These are phyloP conservation scores for Synchiropus splendidus DNA, from an alignment of 2,113 vertebrate genomes.

Conservation along the genomic window DNA sequence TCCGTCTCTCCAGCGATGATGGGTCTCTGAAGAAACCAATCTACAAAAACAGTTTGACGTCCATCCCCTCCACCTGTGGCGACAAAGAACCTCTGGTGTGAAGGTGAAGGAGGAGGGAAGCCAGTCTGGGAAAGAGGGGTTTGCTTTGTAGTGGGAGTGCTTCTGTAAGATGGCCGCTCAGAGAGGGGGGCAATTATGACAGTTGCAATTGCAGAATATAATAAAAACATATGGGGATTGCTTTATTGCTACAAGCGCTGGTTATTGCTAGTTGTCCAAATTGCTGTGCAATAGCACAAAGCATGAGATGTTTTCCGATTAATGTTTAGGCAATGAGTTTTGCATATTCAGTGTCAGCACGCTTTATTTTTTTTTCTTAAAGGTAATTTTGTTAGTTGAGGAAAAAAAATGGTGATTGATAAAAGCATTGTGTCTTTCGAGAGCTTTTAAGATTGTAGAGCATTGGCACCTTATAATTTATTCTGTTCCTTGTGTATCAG, in stretches of 20 bases:
- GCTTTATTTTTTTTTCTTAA: too few species aligned
- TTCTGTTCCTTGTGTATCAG: too few species aligned
- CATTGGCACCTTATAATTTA: too few species aligned
- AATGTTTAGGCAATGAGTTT: too few species aligned
- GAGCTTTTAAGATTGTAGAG: too few species aligned
- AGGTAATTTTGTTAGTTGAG: too few species aligned
- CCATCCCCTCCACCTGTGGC: conserved; percentile 48
- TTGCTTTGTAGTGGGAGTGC: conserved; percentile 20
- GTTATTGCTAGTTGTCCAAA: conserved; percentile 13
- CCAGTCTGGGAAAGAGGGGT: conserved; percentile 6
- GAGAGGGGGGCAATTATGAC: conserved; percentile 4
- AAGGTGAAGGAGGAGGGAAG: conserved; percentile 27
- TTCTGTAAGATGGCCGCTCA: conserved; percentile 8
- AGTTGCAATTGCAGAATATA: too few species aligned
- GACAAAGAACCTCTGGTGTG: conserved; percentile 71
- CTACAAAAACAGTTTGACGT: conserved; percentile 64
- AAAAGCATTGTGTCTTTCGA: too few species aligned
- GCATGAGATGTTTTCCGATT: too few species aligned
- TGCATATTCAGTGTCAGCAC: too few species aligned
- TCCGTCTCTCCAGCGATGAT: conserved; percentile 59
- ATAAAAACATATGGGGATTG: not conserved
- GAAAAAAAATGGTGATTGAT: too few species aligned
- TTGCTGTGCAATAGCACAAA: not conserved
- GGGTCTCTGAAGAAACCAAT: conserved; percentile 71
- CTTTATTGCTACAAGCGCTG: too few species aligned